These are phyloP conservation scores for Plagodis pulveraria DNA, from an alignment of 2,888 invertebrate species.

Conservation along the genomic window DNA sequence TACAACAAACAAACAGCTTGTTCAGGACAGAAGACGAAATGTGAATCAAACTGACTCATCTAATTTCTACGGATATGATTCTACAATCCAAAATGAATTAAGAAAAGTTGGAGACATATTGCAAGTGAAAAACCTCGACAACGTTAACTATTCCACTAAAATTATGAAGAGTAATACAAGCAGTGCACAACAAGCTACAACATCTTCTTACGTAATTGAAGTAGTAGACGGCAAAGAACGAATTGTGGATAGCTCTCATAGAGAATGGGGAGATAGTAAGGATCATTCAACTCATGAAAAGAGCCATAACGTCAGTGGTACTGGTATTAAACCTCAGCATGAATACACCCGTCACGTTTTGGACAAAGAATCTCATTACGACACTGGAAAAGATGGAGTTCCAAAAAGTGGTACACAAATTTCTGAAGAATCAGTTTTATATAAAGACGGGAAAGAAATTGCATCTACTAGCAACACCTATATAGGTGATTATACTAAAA, in stretches of 20 bases:
- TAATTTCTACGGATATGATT: conserved; percentile 77
- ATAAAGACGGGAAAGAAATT: conserved; percentile 76
- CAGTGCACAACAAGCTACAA: conserved; percentile 85
- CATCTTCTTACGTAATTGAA: conserved; percentile 87
- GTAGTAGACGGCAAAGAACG: conserved; percentile 86
- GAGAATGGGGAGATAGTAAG: conserved; percentile 85
- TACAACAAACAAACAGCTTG: conserved; percentile 49
- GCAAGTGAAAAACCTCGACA: conserved; percentile 66
- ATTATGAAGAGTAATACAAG: conserved; percentile 84
- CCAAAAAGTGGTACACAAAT: conserved; percentile 73
- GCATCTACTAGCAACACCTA: conserved; percentile 76
- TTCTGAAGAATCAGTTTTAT: conserved; percentile 72
- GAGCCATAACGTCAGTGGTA: conserved; percentile 81
- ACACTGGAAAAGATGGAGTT: conserved; percentile 83
- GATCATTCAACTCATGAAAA: conserved; percentile 81
- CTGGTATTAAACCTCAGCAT: conserved; percentile 83
- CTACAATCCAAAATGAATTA: conserved; percentile 74
- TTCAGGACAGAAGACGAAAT: conserved; percentile 57
- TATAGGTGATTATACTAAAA: conserved; percentile 74
- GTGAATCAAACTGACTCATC: conserved; percentile 72
- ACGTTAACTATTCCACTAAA: conserved; percentile 75
- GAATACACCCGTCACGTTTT: conserved; percentile 83
- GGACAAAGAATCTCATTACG: conserved; percentile 84
- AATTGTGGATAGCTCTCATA: conserved; percentile 84
- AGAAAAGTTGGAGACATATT: conserved; percentile 76